These are phyloP conservation scores for Xylota sylvarum DNA, from an alignment of 2,888 invertebrate species.

Conservation along the genomic window DNA sequence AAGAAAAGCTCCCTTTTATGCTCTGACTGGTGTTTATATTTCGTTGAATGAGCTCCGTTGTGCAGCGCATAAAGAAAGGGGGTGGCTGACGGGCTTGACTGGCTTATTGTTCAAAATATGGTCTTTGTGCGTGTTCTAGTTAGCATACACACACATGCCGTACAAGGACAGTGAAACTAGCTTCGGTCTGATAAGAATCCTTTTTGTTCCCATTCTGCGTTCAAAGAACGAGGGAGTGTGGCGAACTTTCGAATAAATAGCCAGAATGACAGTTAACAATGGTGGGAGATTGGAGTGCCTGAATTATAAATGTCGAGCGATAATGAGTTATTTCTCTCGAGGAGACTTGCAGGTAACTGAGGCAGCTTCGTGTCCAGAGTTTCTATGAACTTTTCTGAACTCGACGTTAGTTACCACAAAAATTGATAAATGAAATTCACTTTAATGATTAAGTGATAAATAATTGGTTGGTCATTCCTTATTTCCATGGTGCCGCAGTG, in stretches of 20 bases:
- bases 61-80: slow-evolving; percentile 41
- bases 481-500: slow-evolving; percentile 20
- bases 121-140: slow-evolving; percentile 75
- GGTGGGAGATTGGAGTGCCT: slow-evolving; percentile 13
- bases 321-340: slow-evolving; percentile 54
- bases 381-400: not conserved
- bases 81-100: slow-evolving; percentile 70
- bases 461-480: slow-evolving; percentile 62
- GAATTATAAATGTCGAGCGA: slow-evolving; percentile 69
- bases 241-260: slow-evolving; percentile 61
- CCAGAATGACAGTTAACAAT: slow-evolving; percentile 52
- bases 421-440: slow-evolving; percentile 57
- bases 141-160: slow-evolving; percentile 37
- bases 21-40: slow-evolving; percentile 47
- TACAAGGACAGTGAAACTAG: slow-evolving; percentile 54
- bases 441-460: slow-evolving; percentile 74
- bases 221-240: slow-evolving; percentile 2
- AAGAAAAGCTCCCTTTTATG: slow-evolving; percentile 64
- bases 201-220: slow-evolving; percentile 28
- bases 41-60: slow-evolving; percentile 62
- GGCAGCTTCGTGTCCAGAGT: slow-evolving; percentile 9
- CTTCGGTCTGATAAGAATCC: slow-evolving; percentile 66
- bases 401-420: slow-evolving; percentile 32
- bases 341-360: slow-evolving; percentile 12
- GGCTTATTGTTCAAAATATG: slow-evolving; percentile 72